Base-by-base conservation (phyloP, 2,113 vertebrate genomes). In the Siphamia tubifer region DNA sequence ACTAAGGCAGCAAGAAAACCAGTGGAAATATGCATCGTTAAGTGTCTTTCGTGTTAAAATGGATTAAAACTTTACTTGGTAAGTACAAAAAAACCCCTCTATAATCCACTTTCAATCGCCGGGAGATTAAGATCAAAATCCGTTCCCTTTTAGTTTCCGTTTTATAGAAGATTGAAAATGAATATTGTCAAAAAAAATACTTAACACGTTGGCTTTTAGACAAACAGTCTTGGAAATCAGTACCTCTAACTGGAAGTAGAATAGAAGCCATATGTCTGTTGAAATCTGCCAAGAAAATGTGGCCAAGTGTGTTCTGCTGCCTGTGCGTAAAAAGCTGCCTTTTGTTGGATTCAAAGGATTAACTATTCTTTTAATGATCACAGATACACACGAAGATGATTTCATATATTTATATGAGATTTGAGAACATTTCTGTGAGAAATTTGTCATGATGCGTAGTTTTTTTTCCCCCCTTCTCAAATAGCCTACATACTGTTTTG, bases 31-130 rank as follows among this genome's bases (percentile, higher is more conserved):
- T 2, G 8, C 2, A 0, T 0, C 2, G 0, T 0, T 4, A 1
- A 9, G 12, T 7, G 9, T 3, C 4, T 21, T 3, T 23, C 7
- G 13, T 5, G 1, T 2, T 6, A 39, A 0, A 4, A 79, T 80
- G 83, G 64, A 76, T n/a, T 74, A 8, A 72, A 0, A 3, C 10
- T 13, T 67, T 1, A 55, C 5, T 42, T 4, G 78, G 88, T 88
- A 28, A 84, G 86, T 74, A 1, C 21, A 7, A 47, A 7, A 47
- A 61, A 57, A 9, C 0, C 38, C n/a, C 27, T 4, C 3, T 27
- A 0, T 8, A 12, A 13, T 8, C 0, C 19, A 24, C 35, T 39
- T 23, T 20, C 2, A 15, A 12, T 24, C 1, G 31, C 13, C 4
- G 6, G 7, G 12, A 15, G n/a, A n/a, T n/a, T 11, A 3, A 21